Base-by-base conservation (phyloP, 2,113 vertebrate species). In the Mus spicilegus region DNA sequence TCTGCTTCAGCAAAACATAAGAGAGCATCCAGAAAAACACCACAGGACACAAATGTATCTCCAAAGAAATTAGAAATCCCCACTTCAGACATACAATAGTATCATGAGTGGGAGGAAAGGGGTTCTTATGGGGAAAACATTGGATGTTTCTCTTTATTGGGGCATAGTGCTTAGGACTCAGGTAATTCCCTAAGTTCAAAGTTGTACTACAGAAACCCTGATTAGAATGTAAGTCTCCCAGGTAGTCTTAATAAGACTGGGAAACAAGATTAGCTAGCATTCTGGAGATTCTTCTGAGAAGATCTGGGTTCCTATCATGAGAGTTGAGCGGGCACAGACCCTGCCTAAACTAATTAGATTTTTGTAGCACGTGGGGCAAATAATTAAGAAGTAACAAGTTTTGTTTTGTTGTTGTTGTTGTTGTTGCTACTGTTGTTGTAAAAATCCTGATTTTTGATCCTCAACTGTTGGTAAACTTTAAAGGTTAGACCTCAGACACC, bases 381-480 rank as follows among this genome's bases (percentile, higher is more conserved):
- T 69, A 87, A 94, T 82, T 77, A 73, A 87, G 91, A 97, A 94
- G 58, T 80, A 77, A 63, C 39, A 89, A 16, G 58, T 61, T 82
- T 22, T 46, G 36, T 51, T 80, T 76, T 80, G 30, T 24, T 24
- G 49, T 13, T 28, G 30, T 24, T 24, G 49, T 13, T 28, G 42
- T 42, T 42, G 42, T 42, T 42, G 42, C 42, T 42, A 42, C 1
- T 73, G 67, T 91, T 73, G 69, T 94, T 93, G 54, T 84, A 46
- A 81, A 87, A 95, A 86, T 69, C 58, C 75, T 85, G 26, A 30
- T 39, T 49, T 86, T n/a, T 26, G 49, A 85, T 94, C 56, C 16
- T 93, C 77, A 67, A 69, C 80, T 56, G 36, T 93, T 12, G 30
- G 33, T 36, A 67, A 86, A 82, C 46, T 90, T 92, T 81, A 81